A percentile compares a stretch with the other conserved stretches of the same genome.
These are phyloP conservation scores for Macrochelys suwanniensis DNA, from an alignment of 2,797 vertebrate genomes.

Conservation along the genomic window DNA sequence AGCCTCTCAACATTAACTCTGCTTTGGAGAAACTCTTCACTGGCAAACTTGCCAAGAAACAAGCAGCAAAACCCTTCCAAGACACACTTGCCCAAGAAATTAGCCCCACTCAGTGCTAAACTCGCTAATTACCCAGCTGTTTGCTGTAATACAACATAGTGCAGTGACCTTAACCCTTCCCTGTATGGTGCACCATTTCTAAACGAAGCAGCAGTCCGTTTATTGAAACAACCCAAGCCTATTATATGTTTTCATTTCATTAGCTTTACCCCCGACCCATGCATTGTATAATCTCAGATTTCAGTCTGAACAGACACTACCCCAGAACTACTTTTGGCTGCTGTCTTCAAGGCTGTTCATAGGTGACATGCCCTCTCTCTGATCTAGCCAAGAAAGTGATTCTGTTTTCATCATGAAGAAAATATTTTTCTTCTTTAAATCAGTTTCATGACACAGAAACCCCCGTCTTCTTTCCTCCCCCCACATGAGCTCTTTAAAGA, in stretches of 20 bases:
- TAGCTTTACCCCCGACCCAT: neutral
- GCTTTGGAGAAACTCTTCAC: neutral
- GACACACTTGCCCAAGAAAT: neutral
- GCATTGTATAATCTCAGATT: neutral
- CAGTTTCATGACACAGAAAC: neutral
- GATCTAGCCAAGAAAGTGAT: neutral
- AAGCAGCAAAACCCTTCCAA: neutral
- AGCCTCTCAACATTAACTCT: accelerated
- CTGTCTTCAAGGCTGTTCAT: neutral
- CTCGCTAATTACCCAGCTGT: neutral
- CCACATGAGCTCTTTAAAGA: neutral
- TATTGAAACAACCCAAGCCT: neutral
- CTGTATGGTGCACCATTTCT: neutral
- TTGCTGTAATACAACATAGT: neutral
- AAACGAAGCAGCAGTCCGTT: neutral
- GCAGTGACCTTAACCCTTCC: neutral
- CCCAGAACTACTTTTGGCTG: neutral
- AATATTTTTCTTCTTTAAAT: neutral
- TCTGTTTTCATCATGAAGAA: neutral
- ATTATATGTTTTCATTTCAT: neutral
- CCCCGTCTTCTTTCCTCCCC: too few relatives aligned
- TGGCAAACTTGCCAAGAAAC: neutral
- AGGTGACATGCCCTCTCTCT: neutral
- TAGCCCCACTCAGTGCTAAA: neutral
- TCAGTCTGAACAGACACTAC: neutral